phyloP scores from a whole-genome alignment of 1,140 invertebrate genomes.

The Lethocerus indicus region DNA sequence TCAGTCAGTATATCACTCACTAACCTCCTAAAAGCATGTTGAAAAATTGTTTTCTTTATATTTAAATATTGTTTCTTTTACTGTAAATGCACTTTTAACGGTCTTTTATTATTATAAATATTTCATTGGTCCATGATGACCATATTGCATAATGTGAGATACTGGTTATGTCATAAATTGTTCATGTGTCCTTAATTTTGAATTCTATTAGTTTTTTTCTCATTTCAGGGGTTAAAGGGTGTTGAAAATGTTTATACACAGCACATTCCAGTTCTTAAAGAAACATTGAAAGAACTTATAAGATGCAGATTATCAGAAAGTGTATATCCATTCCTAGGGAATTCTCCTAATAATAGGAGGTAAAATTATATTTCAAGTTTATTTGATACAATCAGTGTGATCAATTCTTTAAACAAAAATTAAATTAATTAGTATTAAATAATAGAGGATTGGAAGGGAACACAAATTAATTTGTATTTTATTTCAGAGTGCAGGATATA shows the following conservation, averaged over 20 bases:
- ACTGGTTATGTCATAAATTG: not conserved
- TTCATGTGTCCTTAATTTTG: not conserved
- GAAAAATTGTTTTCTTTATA: too few species aligned
- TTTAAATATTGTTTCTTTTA: not conserved
- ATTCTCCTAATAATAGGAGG: slow-evolving; percentile 14
- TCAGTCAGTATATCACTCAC: too few species aligned
- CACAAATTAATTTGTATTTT: not conserved
- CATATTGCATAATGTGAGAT: not conserved
- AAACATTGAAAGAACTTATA: slow-evolving; percentile 74
- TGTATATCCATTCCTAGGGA: slow-evolving; percentile 55
- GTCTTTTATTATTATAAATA: slow-evolving; percentile 2
- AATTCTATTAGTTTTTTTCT: slow-evolving; percentile 10
- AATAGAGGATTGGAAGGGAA: not conserved
- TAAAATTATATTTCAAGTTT: slow-evolving; percentile 3
- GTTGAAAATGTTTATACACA: slow-evolving; percentile 97
- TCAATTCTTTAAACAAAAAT: not conserved
- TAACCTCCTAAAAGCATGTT: too few species aligned
- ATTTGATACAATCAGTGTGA: not conserved
- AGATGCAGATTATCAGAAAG: slow-evolving; percentile 72
- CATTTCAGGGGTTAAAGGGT: slow-evolving; percentile 57
- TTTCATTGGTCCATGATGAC: not conserved
- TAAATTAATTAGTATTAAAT: not conserved
- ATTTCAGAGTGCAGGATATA: slow-evolving; percentile 61
- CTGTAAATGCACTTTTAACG: not conserved
- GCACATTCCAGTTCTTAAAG: slow-evolving; percentile 71